Base-by-base conservation (phyloP, 2,888 invertebrate genomes). In the Cryptophagus acutangulus region DNA sequence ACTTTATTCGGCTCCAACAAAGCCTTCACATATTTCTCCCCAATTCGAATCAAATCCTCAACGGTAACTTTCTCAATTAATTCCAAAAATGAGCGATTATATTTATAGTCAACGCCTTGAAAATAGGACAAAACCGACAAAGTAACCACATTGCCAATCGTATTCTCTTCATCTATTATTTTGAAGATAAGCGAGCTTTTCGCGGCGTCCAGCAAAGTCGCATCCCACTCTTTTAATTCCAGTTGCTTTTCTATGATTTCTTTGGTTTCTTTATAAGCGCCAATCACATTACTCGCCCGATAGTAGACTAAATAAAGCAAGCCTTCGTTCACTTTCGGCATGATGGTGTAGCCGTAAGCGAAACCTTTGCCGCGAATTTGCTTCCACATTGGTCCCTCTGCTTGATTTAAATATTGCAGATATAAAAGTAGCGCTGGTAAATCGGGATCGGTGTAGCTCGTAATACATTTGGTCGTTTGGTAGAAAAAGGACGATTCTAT, bases 331-430 rank as follows among this genome's bases (percentile, higher is more conserved):
- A 75, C 76, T 48, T 77, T 73, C 16, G 80, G 65, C 38, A 72
- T 70, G 56, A 87, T 77, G 54, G 75, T 75, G 71, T 86, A 91
- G 37, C 82, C 76, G 69, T 94, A 94, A 0, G 92, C 81, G 37
- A 88, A 76, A 1, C 93, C 93, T 58, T 82, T 80, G 25, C 93
- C 93, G 52, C 94, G 77, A 49, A 94, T 85, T 65, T 84, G 78
- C 36, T 82, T 79, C 88, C 89, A 92, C 81, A 92, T 81, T 16
- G 91, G 90, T 36, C 92, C 91, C 75, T 92, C 91, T 0, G 84
- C 73, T 69, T 91, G 91, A 4, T 81, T 84, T 55, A 93, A 79
- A 71, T 92, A 94, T 70, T 91, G 87, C 49, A 90, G 73, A 49
- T 85, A 85, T 17, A 92, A 81, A 54, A 82, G 70, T 17, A 92